A percentile compares a stretch with the other conserved stretches of the same genome.
Conservation (phyloP, 2,888 invertebrate species). For the Drosophila mimica region DNA sequence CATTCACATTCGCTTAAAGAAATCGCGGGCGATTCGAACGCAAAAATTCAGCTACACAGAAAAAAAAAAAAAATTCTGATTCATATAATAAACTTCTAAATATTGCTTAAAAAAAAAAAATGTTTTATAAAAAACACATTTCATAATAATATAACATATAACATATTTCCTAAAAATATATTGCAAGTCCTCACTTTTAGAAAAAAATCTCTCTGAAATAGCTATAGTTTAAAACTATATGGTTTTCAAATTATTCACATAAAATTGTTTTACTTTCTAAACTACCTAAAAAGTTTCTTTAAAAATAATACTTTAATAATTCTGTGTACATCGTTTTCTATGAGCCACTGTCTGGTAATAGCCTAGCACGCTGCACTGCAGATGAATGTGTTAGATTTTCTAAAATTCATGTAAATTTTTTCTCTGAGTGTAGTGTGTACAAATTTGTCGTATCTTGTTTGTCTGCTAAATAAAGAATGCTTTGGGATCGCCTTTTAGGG, state of each 20-base stretch:
- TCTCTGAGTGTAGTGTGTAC: background rate
- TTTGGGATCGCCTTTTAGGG: conserved; percentile 46
- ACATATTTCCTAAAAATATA: background rate
- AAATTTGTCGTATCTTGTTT: conserved; percentile 24
- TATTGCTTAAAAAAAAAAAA: background rate
- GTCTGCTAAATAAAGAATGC: conserved; percentile 36
- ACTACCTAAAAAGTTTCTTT: background rate
- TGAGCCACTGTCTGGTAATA: background rate
- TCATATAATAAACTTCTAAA: background rate
- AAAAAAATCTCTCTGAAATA: too few species aligned
- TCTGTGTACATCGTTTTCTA: background rate
- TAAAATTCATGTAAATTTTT: background rate
- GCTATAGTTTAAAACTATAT: too few species aligned
- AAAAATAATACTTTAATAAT: background rate
- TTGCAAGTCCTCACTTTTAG: fast-evolving
- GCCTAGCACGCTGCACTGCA: background rate
- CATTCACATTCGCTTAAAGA: conserved; percentile 40
- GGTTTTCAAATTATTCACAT: background rate
- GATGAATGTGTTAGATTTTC: background rate
- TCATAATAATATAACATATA: fast-evolving
- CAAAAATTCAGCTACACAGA: conserved; percentile 21
- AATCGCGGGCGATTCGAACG: conserved; percentile 54
- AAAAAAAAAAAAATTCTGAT: conserved; percentile 9
- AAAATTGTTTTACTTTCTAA: background rate
- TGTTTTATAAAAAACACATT: background rate